A percentile compares a stretch with the other conserved stretches of the same genome.
Evolutionary conservation across 2,113 vertebrate species (phyloP).

Genomic region (Solea senegalensis): DNA sequence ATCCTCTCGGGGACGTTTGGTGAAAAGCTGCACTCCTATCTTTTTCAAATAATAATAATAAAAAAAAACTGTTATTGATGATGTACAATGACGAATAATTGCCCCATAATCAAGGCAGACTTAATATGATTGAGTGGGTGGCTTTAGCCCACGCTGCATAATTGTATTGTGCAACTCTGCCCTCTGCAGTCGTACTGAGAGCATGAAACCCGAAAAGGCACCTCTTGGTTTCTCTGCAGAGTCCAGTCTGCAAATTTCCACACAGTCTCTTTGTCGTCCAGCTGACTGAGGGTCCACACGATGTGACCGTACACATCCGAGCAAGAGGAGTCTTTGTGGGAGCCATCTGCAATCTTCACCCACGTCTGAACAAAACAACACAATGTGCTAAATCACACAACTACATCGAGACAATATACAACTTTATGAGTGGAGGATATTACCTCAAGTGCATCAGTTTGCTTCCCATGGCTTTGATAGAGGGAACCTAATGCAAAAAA

Average conservation of each 20-base stretch:
- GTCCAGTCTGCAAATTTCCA: constrained; percentile 75
- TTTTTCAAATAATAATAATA: constrained; percentile 40
- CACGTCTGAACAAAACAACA: constrained; percentile 67
- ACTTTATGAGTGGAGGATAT: neutral
- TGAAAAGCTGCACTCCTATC: constrained; percentile 76
- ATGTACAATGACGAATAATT: constrained; percentile 22
- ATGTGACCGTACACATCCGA: constrained; percentile 66
- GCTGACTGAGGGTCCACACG: constrained; percentile 62
- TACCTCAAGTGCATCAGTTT: constrained; percentile 71
- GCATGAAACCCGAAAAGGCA: constrained; percentile 20
- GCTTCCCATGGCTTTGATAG: constrained; percentile 64
- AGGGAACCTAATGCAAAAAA: constrained; percentile 74
- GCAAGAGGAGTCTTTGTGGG: constrained; percentile 47
- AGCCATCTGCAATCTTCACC: constrained; percentile 71
- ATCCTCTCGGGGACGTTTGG: constrained; percentile 44
- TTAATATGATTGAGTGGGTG: constrained; percentile 5
- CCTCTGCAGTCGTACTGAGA: constrained; percentile 52
- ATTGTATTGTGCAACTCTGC: constrained; percentile 60
- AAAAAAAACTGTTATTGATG: neutral
- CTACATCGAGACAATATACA: neutral
- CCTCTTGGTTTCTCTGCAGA: constrained; percentile 74
- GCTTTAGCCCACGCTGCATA: neutral
- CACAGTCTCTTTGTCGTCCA: constrained; percentile 61
- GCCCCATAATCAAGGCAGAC: neutral
- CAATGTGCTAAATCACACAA: neutral